Evolutionary conservation across 2,888 invertebrate genomes (phyloP), one percentile per base, ranked within the genome.

Genomic region (Alloscopus bannaensis): DNA sequence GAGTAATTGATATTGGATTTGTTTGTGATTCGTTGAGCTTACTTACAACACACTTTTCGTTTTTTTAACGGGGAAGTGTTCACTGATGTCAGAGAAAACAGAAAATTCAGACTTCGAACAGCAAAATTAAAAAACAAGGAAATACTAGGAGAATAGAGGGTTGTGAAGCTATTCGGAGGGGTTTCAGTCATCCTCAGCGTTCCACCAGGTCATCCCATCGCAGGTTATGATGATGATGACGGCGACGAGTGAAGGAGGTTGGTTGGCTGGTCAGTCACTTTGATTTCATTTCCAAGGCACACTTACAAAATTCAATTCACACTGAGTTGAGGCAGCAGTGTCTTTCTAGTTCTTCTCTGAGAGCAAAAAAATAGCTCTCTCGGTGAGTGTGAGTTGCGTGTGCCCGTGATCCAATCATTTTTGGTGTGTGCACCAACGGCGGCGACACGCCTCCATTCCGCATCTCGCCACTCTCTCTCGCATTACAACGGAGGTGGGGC

Each of bases 41-140:
- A 76, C 76, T 76, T 76, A 76, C 76, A 76, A 76, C 76, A 68
- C 76, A 66, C n/a, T n/a, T n/a, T n/a, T n/a, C n/a, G n/a, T n/a
- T 65, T 52, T 8, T 8, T 11, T 52, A 40, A 62, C 52, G 29
- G 65, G n/a, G 66, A 8, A 69, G 66, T 75, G 66, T 62, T 72
- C 73, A 66, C 66, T 75, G 73, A 75, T 66, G 73, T 59, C 68
- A 68, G 59, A 55, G 55, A 75, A 66, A 65, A 76, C 55, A 65
- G 65, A 52, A 52, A 26, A 28, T 69, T 50, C 20, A 13, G 6
- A 13, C 20, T 50, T 50, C 40, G 13, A 40, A 13, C 6, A n/a
- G n/a, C n/a, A n/a, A 57, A 36, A 60, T 60, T 45, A 22, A 40
- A 59, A 40, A 31, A 18, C 66, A 75, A 76, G 76, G 68, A 66